A percentile compares a stretch with the other conserved stretches of the same genome.
Conservation (phyloP, 2,888 invertebrate species). For the Polydrusus tereticollis region DNA sequence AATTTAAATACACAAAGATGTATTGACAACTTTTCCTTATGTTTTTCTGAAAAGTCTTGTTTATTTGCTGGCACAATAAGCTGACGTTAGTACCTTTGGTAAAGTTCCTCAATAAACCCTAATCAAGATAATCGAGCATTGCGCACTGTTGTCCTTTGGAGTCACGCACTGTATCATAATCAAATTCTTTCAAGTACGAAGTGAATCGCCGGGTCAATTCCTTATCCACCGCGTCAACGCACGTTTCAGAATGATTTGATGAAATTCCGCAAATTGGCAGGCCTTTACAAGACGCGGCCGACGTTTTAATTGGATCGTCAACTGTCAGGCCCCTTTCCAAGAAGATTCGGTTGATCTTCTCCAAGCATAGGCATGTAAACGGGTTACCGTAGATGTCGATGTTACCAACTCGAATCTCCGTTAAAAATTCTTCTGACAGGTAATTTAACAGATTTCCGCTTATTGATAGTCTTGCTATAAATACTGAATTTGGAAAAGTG, state of each 20-base stretch:
- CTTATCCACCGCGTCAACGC: not conserved
- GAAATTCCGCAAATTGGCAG: not conserved
- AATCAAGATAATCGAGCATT: not conserved
- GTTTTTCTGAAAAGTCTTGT: no score
- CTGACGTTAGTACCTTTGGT: no score
- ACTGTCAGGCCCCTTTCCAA: not conserved
- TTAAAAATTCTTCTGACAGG: not conserved
- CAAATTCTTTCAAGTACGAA: not conserved
- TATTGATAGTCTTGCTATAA: not conserved
- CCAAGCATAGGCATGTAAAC: not conserved
- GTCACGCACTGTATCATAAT: not conserved
- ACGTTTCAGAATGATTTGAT: not conserved
- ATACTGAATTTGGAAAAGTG: not conserved
- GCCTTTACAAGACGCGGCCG: not conserved
- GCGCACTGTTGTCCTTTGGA: not conserved
- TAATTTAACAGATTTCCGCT: not conserved
- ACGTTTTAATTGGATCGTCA: not conserved
- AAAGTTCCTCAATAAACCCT: no score
- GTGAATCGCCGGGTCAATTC: not conserved
- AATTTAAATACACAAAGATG: no score
- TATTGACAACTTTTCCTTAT: no score
- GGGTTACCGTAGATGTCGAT: not conserved
- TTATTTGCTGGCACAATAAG: no score
- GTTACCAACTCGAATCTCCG: not conserved
- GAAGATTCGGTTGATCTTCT: not conserved